Percentiles rank a stretch among this genome's conserved stretches.
Conservation (phyloP, 1,140 invertebrate species). For the Whitmania pigra region DNA sequence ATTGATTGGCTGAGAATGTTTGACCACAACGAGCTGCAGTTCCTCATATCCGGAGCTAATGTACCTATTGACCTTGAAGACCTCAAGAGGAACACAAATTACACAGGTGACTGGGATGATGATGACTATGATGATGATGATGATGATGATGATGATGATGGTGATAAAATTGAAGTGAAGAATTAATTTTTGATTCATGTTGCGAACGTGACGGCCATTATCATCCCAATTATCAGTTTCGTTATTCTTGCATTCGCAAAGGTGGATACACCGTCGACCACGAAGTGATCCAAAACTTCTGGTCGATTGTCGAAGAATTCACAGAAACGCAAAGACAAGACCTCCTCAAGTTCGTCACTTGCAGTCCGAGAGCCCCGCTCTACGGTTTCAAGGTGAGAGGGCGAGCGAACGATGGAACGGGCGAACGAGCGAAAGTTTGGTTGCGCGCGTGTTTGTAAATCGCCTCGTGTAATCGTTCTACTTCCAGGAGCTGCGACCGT, state of each 20-base stretch:
- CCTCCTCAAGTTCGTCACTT: conserved; percentile 89
- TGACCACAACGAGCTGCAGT: conserved; percentile 81
- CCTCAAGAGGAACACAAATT: conserved; percentile 55
- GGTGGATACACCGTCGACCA: conserved; percentile 67
- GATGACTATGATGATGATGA: neutral
- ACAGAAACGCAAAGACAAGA: conserved; percentile 70
- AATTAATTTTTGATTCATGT: neutral
- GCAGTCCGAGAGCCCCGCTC: conserved; percentile 88
- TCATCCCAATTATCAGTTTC: too few species aligned
- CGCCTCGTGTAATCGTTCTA: neutral
- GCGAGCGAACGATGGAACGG: neutral
- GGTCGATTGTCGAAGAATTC: conserved; percentile 68
- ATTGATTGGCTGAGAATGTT: conserved; percentile 87
- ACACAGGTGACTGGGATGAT: conserved; percentile 32
- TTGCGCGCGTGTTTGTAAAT: conserved; percentile 9
- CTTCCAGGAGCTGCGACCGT: conserved; percentile 72
- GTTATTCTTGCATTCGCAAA: conserved; percentile 27
- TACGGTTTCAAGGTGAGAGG: conserved; percentile 72
- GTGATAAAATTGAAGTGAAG: neutral
- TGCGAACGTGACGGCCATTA: neutral
- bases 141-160: neutral
- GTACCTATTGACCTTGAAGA: conserved; percentile 82
- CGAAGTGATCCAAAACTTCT: conserved; percentile 63
- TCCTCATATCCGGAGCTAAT: conserved; percentile 81
- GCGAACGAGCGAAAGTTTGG: neutral